These are phyloP conservation scores for Scolanthus callimorphus DNA, from an alignment of 92 coral and sea anemone genomes.

Conservation along the genomic window DNA sequence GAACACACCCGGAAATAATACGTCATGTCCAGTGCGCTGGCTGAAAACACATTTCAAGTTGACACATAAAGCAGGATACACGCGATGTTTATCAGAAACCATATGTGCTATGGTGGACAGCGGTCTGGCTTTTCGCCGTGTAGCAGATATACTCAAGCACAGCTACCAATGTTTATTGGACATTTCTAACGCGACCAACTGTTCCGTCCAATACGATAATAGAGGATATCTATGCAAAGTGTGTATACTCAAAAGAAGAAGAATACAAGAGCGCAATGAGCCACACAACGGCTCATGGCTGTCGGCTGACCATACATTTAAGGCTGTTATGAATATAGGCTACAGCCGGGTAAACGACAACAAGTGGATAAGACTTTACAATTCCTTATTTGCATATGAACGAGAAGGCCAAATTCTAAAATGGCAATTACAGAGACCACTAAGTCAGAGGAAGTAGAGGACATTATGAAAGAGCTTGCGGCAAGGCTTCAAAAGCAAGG, in stretches of 20 bases:
- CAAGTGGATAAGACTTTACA: conserved; percentile 12
- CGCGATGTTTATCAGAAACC: not conserved
- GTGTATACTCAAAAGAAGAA: too few species aligned
- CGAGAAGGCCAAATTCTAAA: conserved; percentile 12
- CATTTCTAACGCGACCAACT: too few species aligned
- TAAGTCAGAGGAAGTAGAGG: not conserved
- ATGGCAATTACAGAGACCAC: conserved; percentile 14
- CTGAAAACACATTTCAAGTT: not conserved
- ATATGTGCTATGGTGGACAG: not conserved
- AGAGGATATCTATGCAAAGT: not conserved
- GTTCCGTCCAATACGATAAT: not conserved
- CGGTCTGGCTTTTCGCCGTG: not conserved
- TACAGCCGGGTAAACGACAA: conserved; percentile 1
- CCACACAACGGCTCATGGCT: conserved; percentile 25
- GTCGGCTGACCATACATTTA: conserved; percentile 31
- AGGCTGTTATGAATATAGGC: conserved; percentile 17
- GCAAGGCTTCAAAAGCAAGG: not conserved
- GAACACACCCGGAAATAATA: too few species aligned
- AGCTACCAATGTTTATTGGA: not conserved
- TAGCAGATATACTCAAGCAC: not conserved
- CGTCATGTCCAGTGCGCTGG: too few species aligned
- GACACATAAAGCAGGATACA: not conserved
- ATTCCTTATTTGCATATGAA: not conserved
- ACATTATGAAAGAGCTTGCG: not conserved
- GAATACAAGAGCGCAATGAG: too few species aligned